Evolutionary conservation across 2,797 vertebrate species (phyloP).

Genomic region (Kryptopterus vitreolus): DNA sequence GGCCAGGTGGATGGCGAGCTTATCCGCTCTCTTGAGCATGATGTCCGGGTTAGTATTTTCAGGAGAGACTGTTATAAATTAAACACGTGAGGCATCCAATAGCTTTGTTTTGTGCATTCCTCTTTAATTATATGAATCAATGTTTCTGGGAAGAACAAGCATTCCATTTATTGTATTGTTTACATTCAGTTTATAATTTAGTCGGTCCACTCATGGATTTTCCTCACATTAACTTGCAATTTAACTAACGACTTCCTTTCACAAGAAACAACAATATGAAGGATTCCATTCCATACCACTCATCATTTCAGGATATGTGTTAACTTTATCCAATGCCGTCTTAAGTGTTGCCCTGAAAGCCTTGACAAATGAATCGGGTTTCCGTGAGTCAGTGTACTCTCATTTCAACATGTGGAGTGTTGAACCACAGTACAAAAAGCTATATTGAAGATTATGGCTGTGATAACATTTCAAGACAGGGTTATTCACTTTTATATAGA

Average conservation of each 20-base stretch:
- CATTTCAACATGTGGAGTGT: slow-evolving; percentile 28
- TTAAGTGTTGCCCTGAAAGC: slow-evolving; percentile 36
- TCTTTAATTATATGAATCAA: slow-evolving; percentile 1
- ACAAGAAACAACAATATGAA: slow-evolving; percentile 26
- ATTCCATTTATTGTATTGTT: slow-evolving; percentile 19
- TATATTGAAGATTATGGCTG: slow-evolving; percentile 14
- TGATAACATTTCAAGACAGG: not conserved
- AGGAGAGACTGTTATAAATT: not conserved
- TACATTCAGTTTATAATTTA: slow-evolving; percentile 28
- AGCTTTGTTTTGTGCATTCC: not conserved
- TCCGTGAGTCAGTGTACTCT: slow-evolving; percentile 46
- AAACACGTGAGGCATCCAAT: not conserved
- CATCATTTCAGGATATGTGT: slow-evolving; percentile 43
- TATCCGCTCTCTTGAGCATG: slow-evolving; percentile 91
- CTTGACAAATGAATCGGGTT: slow-evolving; percentile 43
- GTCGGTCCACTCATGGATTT: slow-evolving; percentile 16
- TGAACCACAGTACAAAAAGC: slow-evolving; percentile 20
- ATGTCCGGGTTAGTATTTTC: slow-evolving; percentile 82
- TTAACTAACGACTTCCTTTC: slow-evolving; percentile 18
- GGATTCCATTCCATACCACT: slow-evolving; percentile 49
- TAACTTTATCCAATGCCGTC: slow-evolving; percentile 47
- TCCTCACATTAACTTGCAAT: slow-evolving; percentile 25
- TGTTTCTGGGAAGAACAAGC: slow-evolving; percentile 30
- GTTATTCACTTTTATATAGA: slow-evolving; percentile 24
- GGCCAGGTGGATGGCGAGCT: slow-evolving; percentile 94